These are phyloP conservation scores for Hirtodrosophila alboralis DNA, from an alignment of 2,888 invertebrate genomes.

Conservation along the genomic window DNA sequence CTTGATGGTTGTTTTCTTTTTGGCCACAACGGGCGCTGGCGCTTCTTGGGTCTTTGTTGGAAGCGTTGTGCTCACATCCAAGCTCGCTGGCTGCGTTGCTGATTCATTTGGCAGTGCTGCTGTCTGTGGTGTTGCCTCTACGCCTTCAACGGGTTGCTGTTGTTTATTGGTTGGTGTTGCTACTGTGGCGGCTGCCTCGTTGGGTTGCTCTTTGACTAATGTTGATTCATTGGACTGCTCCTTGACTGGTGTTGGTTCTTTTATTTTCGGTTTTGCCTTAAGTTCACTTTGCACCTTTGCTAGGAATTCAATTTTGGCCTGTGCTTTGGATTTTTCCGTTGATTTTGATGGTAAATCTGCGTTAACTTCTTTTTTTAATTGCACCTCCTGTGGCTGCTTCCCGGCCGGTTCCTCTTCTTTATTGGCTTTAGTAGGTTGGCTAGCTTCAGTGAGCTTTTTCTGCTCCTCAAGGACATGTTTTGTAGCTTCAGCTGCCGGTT, in stretches of 20 bases:
- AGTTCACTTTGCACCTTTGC: conserved; percentile 61
- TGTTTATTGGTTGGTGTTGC: conserved; percentile 6
- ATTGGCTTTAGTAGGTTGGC: background rate
- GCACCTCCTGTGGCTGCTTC: background rate
- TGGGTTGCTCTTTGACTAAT: background rate
- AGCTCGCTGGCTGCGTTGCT: conserved; percentile 37
- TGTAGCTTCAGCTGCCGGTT: background rate
- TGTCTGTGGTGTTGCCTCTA: conserved; percentile 33
- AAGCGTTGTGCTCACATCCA: conserved; percentile 1
- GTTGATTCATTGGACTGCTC: conserved; percentile 1
- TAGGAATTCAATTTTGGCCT: conserved; percentile 52
- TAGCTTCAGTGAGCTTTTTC: background rate
- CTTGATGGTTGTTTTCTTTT: conserved; percentile 64
- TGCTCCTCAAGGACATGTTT: background rate
- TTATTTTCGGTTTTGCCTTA: conserved; percentile 42
- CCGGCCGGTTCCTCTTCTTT: background rate
- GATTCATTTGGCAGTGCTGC: conserved; percentile 44
- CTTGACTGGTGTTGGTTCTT: conserved; percentile 1
- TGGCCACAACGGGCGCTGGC: conserved; percentile 12
- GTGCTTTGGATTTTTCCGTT: conserved; percentile 27
- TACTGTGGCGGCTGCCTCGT: background rate
- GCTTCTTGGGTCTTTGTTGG: background rate
- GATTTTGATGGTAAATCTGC: background rate
- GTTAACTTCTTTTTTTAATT: background rate
- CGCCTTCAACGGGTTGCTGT: conserved; percentile 35